Evolutionary conservation across 1,140 invertebrate species (phyloP).

Genomic region (Micrasema minimum): DNA sequence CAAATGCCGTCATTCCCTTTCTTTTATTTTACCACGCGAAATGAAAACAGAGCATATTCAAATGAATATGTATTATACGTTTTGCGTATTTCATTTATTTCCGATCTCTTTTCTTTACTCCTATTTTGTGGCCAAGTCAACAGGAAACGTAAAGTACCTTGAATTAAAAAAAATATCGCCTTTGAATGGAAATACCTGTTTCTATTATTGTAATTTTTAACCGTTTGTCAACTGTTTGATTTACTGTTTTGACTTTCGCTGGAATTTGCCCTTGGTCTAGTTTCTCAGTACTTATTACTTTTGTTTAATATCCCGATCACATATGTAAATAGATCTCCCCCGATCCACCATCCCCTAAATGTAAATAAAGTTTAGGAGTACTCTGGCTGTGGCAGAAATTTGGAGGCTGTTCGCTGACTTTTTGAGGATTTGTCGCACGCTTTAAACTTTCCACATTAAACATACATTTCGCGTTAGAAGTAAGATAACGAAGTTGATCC

Average conservation of each 20-base stretch:
- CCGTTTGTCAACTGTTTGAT: conserved; percentile 1
- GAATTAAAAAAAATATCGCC: too few relatives aligned
- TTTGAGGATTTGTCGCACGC: not conserved
- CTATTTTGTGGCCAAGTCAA: too few relatives aligned
- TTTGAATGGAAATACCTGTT: too few relatives aligned
- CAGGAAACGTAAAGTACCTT: too few relatives aligned
- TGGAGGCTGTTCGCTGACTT: conserved; percentile 72
- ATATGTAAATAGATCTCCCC: conserved; percentile 18
- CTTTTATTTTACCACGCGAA: too few relatives aligned
- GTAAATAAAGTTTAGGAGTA: conserved; percentile 12
- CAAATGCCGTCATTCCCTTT: too few relatives aligned
- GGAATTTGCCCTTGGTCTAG: not conserved
- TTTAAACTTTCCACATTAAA: not conserved
- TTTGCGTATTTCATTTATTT: too few relatives aligned
- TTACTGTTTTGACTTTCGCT: not conserved
- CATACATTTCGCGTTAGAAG: conserved; percentile 3
- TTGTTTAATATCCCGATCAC: conserved; percentile 12
- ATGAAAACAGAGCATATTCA: too few relatives aligned
- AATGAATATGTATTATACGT: too few relatives aligned
- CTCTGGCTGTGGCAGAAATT: conserved; percentile 65
- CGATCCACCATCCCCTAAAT: conserved; percentile 2
- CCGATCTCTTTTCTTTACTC: too few relatives aligned
- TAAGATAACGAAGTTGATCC: not conserved
- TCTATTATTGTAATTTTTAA: too few relatives aligned
- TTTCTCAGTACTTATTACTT: too few relatives aligned